Evolutionary conservation across 2,797 vertebrate genomes (phyloP).

Genomic region (Mionectes olivaceus): DNA sequence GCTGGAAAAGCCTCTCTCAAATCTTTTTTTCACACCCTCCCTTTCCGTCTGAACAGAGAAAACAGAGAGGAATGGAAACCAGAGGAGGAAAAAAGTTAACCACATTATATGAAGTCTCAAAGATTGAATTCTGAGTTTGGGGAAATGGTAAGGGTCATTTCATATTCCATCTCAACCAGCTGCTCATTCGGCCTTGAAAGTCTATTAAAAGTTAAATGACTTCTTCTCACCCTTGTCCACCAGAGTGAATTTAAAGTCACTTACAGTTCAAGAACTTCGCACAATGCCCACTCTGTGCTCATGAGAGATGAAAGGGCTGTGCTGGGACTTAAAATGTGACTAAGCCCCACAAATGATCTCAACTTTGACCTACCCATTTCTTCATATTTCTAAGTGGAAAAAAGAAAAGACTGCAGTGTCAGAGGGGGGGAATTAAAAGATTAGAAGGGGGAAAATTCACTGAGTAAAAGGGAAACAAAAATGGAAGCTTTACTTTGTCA

Average conservation of each 20-base stretch:
- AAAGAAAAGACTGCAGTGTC: conserved; percentile 19
- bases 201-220: conserved; percentile 62
- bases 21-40: not conserved
- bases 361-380: conserved; percentile 68
- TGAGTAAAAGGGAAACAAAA: conserved; percentile 18
- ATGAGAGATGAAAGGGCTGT: conserved; percentile 53
- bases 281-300: conserved; percentile 55
- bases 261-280: conserved; percentile 67
- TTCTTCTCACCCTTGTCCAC: conserved; percentile 61
- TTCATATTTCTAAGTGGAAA: conserved; percentile 46
- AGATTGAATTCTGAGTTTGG: conserved; percentile 23
- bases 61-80: not conserved
- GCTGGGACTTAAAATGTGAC: conserved; percentile 37
- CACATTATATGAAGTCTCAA: conserved; percentile 28
- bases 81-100: not conserved
- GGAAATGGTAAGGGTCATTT: conserved; percentile 41
- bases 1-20: not conserved
- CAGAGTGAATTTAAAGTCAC: conserved; percentile 66
- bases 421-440: not conserved
- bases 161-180: conserved; percentile 39
- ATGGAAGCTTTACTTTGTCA: not conserved
- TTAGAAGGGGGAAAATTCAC: conserved; percentile 35
- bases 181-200: conserved; percentile 51
- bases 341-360: conserved; percentile 53
- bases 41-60: not conserved